These are phyloP conservation scores for Lepidocyrtinus sp. DNA, from an alignment of 2,888 invertebrate genomes.

Conservation along the genomic window DNA sequence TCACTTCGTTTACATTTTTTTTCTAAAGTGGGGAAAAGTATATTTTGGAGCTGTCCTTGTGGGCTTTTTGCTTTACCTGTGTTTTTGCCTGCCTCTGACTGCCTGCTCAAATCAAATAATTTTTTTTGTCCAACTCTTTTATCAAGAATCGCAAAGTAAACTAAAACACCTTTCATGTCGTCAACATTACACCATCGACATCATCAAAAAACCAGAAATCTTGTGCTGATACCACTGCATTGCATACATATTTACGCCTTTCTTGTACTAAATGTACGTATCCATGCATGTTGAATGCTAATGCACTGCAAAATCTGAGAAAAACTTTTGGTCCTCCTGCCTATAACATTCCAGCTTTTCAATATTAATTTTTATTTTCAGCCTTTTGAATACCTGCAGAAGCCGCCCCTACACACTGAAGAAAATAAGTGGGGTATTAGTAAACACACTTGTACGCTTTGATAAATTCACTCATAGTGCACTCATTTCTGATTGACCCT, in stretches of 20 bases:
- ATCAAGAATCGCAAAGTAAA: slow-evolving; percentile 54
- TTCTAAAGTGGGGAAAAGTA: background rate
- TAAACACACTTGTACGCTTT: too few relatives aligned
- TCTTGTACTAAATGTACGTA: too few relatives aligned
- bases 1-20: slow-evolving; percentile 16
- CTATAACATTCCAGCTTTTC: background rate
- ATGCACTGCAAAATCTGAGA: too few relatives aligned
- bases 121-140: slow-evolving; percentile 25
- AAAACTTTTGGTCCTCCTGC: too few relatives aligned
- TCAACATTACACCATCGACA: slow-evolving; percentile 63
- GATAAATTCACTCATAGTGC: too few relatives aligned
- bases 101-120: slow-evolving; percentile 15
- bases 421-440: too few relatives aligned
- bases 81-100: slow-evolving; percentile 15
- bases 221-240: slow-evolving; percentile 5
- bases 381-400: background rate
- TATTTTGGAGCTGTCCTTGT: slow-evolving; percentile 12
- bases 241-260: slow-evolving; percentile 1
- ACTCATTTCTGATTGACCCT: too few relatives aligned
- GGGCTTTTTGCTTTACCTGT: slow-evolving; percentile 14
- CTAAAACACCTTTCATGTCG: slow-evolving; percentile 69
- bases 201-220: slow-evolving; percentile 24
- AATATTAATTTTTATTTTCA: background rate
- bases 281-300: too few relatives aligned
- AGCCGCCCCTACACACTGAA: slow-evolving; percentile 63